These are phyloP conservation scores for Amorpha juglandis DNA, from an alignment of 2,888 invertebrate genomes.

Conservation along the genomic window DNA sequence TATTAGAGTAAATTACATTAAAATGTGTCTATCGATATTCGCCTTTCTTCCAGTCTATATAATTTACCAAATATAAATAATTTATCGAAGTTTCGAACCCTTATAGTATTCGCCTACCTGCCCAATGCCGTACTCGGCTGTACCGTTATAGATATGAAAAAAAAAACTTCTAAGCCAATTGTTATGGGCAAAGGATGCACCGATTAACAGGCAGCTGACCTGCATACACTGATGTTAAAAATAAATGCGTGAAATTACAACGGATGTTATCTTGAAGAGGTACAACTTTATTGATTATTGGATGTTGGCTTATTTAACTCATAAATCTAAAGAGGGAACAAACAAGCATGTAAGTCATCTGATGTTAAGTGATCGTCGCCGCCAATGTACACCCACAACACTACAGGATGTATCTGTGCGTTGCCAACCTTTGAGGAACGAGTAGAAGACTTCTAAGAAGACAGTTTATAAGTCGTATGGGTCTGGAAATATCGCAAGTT, in stretches of 20 bases:
- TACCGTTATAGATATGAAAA: slow-evolving; percentile 58
- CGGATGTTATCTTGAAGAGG: slow-evolving; percentile 51
- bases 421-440: not conserved
- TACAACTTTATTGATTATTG: not conserved
- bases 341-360: too few relatives aligned
- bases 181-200: slow-evolving; percentile 61
- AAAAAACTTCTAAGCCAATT: slow-evolving; percentile 52
- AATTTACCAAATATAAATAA: slow-evolving; percentile 37
- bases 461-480: not conserved
- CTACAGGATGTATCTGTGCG: too few relatives aligned
- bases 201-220: slow-evolving; percentile 57
- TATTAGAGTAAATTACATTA: too few relatives aligned
- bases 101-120: slow-evolving; percentile 63
- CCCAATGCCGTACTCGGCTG: slow-evolving; percentile 46
- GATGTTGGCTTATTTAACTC: not conserved
- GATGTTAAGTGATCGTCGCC: too few relatives aligned
- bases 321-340: too few relatives aligned
- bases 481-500: not conserved
- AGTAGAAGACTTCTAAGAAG: not conserved
- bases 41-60: slow-evolving; percentile 29
- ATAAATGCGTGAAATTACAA: slow-evolving; percentile 58
- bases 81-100: not conserved
- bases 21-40: too few relatives aligned
- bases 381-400: too few relatives aligned
- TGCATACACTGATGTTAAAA: slow-evolving; percentile 47